Evolutionary conservation across 1,140 invertebrate genomes (phyloP).

Genomic region (Bombus affinis): DNA sequence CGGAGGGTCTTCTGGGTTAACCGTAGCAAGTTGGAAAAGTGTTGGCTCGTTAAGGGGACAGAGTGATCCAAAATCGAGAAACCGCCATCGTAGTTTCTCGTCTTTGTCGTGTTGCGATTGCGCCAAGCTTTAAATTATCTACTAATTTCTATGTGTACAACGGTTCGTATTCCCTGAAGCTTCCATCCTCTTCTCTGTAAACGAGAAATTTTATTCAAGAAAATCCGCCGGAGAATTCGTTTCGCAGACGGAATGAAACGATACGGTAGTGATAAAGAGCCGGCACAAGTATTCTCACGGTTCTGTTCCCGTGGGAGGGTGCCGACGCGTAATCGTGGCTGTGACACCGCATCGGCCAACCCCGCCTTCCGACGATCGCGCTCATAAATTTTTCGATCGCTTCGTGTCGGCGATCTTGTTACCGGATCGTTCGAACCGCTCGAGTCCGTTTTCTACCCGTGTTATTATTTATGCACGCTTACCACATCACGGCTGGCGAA

Average conservation of each 20-base stretch:
- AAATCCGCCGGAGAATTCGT: background rate
- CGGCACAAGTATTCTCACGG: conserved; percentile 32
- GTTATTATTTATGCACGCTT: conserved; percentile 32
- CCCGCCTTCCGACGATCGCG: conserved; percentile 45
- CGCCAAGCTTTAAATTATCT: background rate
- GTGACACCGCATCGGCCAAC: conserved; percentile 38
- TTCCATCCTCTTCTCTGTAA: accelerated
- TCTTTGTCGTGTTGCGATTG: background rate
- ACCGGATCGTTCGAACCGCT: background rate
- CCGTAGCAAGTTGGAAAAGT: conserved; percentile 74
- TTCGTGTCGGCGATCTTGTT: conserved; percentile 24
- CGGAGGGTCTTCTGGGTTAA: conserved; percentile 75
- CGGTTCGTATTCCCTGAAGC: background rate
- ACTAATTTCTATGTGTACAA: background rate
- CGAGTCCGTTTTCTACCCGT: background rate
- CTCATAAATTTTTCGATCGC: conserved; percentile 53
- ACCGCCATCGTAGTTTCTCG: background rate
- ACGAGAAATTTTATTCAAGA: background rate
- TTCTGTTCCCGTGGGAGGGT: conserved; percentile 56
- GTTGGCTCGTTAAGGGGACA: conserved; percentile 64
- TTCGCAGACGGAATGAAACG: conserved; percentile 3
- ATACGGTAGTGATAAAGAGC: conserved; percentile 47
- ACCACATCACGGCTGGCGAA: background rate
- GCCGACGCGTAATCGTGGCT: conserved; percentile 28
- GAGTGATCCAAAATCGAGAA: background rate